Evolutionary conservation across 2,888 invertebrate genomes (phyloP), one percentile per base, ranked within the genome.

Genomic region (Phrixothrix hirtus): DNA sequence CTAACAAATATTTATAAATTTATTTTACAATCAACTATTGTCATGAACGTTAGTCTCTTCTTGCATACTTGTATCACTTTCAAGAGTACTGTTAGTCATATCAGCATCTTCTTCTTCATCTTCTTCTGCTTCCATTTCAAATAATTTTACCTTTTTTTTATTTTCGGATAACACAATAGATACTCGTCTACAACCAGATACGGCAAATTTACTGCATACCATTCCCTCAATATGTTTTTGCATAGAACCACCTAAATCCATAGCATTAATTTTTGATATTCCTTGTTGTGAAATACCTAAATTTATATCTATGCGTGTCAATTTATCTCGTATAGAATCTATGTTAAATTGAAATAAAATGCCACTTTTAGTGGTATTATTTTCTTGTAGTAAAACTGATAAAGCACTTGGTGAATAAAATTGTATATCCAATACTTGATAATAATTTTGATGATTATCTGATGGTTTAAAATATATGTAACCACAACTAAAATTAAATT

Each of bases 81-180:
- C 62, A 26, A 60, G 54, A 3, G 64, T 64, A 56, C 65, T 70
- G 29, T 57, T 68, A 1, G 71, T 70, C 61, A 72, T 76, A 12
- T 79, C 79, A 2, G 75, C 83, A 41, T 88, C 88, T 45, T 93
- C 94, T 57, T 95, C 95, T 48, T 92, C 92, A 47, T 90, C 90
- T 14, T 92, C 94, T 69, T 95, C 95, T 0, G 87, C 89, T 78
- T 95, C 95, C 86, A 94, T 94, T 74, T 95, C 93, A 71, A 91
- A 91, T 36, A 95, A 81, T 55, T 92, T 81, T 31, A 95, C 88
- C 72, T 92, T 89, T 51, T 90, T 83, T 43, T 80, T 79, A 64
- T 84, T 90, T 62, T 89, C 88, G 10, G 91, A 88, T 29, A 95
- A 77, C 35, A 95, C 85, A 29, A 94, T 89, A 5, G 92, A 88